A percentile compares a stretch with the other conserved stretches of the same genome.
Evolutionary conservation across 2,113 vertebrate species (phyloP).

Genomic region (Aldabrachelys gigantea): DNA sequence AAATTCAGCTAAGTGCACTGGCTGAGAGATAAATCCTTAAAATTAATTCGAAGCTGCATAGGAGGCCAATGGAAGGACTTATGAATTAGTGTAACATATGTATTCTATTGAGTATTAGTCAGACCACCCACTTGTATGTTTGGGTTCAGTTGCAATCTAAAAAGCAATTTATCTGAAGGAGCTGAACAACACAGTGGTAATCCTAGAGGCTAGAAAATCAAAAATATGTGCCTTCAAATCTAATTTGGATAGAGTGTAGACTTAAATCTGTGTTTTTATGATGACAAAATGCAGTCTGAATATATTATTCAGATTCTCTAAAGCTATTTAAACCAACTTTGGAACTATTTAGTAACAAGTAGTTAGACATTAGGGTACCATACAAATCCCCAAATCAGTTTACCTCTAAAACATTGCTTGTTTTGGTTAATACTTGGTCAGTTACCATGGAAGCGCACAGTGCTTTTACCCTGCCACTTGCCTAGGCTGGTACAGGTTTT

Average conservation of each 20-base stretch:
- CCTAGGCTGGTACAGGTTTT: not conserved
- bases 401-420: not conserved
- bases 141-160: not conserved
- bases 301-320: not conserved
- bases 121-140: not conserved
- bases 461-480: not conserved
- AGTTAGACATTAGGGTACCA: not conserved
- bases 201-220: not conserved
- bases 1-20: not conserved
- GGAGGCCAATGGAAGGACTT: not conserved
- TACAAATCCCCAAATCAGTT: not conserved
- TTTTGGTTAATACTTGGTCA: not conserved
- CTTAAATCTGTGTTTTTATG: not conserved
- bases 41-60: not conserved
- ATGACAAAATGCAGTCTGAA: not conserved
- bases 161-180: not conserved
- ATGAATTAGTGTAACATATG: not conserved
- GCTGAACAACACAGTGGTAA: not conserved
- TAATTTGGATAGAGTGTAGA: not conserved
- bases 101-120: not conserved
- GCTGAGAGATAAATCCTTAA: not conserved
- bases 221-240: not conserved
- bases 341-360: not conserved
- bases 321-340: not conserved
- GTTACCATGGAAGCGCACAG: not conserved